These are phyloP conservation scores for Lamellibrachia columna DNA, from an alignment of 2,888 invertebrate species.

Conservation along the genomic window DNA sequence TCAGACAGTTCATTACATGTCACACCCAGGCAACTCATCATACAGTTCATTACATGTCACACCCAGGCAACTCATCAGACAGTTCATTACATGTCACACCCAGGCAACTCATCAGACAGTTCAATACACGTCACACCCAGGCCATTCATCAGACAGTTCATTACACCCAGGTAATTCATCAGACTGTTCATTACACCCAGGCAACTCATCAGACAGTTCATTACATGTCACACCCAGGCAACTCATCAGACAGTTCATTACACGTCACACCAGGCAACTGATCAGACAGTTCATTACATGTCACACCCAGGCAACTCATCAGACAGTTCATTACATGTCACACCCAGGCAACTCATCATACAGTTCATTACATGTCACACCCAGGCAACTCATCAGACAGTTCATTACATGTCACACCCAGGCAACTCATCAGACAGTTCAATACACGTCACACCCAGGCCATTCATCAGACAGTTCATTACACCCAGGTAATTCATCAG, in stretches of 20 bases:
- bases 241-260: too few species aligned
- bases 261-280: neutral
- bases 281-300: neutral
- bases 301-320: neutral
- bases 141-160: neutral
- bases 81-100: constrained; percentile 43
- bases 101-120: neutral
- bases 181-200: neutral
- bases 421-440: constrained; percentile 24
- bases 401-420: neutral
- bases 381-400: neutral
- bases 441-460: too few species aligned
- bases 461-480: too few species aligned
- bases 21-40: too few species aligned
- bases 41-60: too few species aligned
- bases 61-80: neutral
- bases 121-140: neutral
- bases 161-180: constrained; percentile 40
- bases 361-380: neutral
- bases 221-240: neutral
- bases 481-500: too few species aligned
- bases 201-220: neutral
- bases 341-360: neutral
- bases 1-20: too few species aligned
- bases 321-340: neutral